Conservation (phyloP, 2,888 invertebrate species). For the Drosophila mercatorum region DNA sequence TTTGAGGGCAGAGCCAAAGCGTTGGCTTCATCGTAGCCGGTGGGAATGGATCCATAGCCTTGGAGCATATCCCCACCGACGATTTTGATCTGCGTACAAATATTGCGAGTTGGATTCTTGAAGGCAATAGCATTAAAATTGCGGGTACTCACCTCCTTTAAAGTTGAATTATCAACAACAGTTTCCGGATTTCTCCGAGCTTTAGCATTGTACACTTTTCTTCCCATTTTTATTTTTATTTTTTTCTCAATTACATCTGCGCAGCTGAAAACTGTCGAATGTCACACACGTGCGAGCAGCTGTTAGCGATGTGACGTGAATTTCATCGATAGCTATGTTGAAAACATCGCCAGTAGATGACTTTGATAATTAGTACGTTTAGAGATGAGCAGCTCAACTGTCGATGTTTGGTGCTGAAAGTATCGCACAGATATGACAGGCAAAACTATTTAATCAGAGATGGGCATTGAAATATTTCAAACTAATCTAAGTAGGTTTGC, state of each 20-base stretch:
- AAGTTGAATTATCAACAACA: conserved; percentile 89
- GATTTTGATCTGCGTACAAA: conserved; percentile 87
- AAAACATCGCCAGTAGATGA: not conserved
- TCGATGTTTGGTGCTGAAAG: not conserved
- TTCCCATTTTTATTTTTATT: conserved; percentile 87
- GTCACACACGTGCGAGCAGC: conserved; percentile 37
- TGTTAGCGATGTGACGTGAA: not conserved
- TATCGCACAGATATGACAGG: not conserved
- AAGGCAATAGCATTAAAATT: no score
- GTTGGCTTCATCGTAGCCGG: conserved; percentile 91
- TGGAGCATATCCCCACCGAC: conserved; percentile 86
- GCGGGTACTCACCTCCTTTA: conserved; percentile 87
- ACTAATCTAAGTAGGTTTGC: not conserved
- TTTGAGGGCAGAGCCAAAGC: conserved; percentile 92
- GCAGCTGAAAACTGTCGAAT: no score
- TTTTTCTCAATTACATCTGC: no score
- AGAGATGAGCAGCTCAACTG: no score
- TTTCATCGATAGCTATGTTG: not conserved
- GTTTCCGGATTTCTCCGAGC: conserved; percentile 89
- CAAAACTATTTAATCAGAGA: not conserved
- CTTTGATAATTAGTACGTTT: no score
- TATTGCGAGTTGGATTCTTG: not conserved
- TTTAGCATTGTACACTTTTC: conserved; percentile 90
- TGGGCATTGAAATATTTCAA: not conserved
- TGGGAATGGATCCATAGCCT: conserved; percentile 84